A percentile compares a stretch with the other conserved stretches of the same genome.
Evolutionary conservation across 2,113 vertebrate genomes (phyloP).

Genomic region (Cacatua alba): DNA sequence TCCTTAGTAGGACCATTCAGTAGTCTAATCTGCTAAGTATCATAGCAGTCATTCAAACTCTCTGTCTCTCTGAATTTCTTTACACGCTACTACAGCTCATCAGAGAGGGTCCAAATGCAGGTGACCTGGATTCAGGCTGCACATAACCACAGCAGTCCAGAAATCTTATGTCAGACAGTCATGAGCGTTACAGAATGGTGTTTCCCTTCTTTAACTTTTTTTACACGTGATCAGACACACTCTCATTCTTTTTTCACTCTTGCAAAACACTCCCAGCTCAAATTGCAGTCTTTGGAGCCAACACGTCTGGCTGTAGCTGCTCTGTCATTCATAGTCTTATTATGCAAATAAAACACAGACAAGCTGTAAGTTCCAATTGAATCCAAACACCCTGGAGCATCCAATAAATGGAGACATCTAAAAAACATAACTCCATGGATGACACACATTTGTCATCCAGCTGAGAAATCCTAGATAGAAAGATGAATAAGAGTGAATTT

Average conservation of each 20-base stretch:
- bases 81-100: rapidly evolving
- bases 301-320: constrained; percentile 75
- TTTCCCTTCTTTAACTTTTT: constrained; percentile 31
- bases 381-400: constrained; percentile 69
- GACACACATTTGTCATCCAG: constrained; percentile 64
- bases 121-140: background rate
- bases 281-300: constrained; percentile 81
- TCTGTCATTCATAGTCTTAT: constrained; percentile 79
- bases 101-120: background rate
- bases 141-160: background rate
- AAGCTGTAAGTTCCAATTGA: constrained; percentile 75
- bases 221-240: background rate
- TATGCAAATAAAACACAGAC: constrained; percentile 79
- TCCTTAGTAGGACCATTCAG: background rate
- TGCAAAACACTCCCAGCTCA: constrained; percentile 75
- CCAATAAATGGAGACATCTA: constrained; percentile 53
- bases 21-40: too few species aligned
- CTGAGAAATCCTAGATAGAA: constrained; percentile 51
- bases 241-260: constrained; percentile 54
- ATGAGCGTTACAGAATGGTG: constrained; percentile 21
- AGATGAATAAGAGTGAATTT: constrained; percentile 42
- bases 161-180: constrained; percentile 48
- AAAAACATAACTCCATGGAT: constrained; percentile 49
- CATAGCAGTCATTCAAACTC: background rate
- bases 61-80: background rate